A percentile compares a stretch with the other conserved stretches of the same genome.
These are phyloP conservation scores for Neuroterus valhalla DNA, from an alignment of 1,140 invertebrate species.

Conservation along the genomic window DNA sequence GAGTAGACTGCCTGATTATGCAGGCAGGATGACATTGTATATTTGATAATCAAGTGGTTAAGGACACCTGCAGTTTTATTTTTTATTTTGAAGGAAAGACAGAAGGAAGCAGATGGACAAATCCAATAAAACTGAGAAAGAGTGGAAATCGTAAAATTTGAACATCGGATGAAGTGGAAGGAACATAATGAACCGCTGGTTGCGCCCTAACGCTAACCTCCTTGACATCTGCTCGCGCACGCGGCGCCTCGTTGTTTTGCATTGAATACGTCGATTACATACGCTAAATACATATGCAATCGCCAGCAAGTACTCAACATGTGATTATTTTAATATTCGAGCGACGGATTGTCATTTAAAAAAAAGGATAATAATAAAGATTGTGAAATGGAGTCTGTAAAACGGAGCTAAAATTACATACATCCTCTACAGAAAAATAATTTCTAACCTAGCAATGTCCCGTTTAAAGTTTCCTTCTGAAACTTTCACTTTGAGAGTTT, in stretches of 20 bases:
- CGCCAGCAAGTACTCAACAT: constrained; percentile 1
- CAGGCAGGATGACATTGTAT: too few relatives aligned
- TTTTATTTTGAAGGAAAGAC: too few relatives aligned
- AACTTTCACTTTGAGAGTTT: too few relatives aligned
- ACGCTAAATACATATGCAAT: constrained; percentile 52
- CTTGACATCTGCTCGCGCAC: constrained; percentile 56
- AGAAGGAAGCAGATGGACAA: too few relatives aligned
- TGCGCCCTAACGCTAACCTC: constrained; percentile 50
- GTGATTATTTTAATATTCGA: not conserved
- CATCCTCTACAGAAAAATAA: not conserved
- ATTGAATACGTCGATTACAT: constrained; percentile 58
- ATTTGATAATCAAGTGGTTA: too few relatives aligned
- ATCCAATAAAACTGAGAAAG: not conserved
- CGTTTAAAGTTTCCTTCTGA: too few relatives aligned
- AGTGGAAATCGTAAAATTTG: not conserved
- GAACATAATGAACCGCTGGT: not conserved
- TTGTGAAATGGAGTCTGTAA: not conserved
- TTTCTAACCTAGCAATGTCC: too few relatives aligned
- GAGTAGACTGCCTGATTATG: too few relatives aligned
- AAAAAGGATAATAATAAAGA: not conserved
- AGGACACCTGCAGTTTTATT: too few relatives aligned
- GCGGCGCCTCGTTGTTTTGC: constrained; percentile 52
- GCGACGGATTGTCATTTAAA: constrained; percentile 7
- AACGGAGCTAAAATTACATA: too few relatives aligned
- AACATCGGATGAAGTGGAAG: not conserved